Conservation (phyloP, 2,113 vertebrate genomes). For the Emberiza fucata region DNA sequence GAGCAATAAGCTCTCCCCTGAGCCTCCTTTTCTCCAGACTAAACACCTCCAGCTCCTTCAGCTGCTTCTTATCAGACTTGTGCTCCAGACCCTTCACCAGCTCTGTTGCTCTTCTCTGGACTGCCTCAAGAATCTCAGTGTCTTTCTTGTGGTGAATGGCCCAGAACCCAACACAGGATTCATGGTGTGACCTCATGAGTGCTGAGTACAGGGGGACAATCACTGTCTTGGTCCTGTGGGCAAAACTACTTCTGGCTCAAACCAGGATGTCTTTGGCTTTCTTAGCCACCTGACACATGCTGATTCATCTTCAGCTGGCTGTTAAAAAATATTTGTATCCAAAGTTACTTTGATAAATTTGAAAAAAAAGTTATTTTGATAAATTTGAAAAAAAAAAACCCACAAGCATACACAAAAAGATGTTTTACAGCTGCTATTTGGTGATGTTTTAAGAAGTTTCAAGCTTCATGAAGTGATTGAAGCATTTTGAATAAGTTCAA, state of each 20-base stretch:
- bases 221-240: neutral
- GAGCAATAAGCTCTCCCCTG: fast-evolving
- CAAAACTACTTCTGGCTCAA: neutral
- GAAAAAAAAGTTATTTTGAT: too few species aligned
- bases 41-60: neutral
- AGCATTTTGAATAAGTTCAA: neutral
- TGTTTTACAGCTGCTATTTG: neutral
- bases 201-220: fast-evolving
- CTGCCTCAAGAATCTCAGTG: neutral
- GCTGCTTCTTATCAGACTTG: neutral
- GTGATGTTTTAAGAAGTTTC: neutral
- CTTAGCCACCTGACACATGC: neutral
- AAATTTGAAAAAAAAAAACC: neutral
- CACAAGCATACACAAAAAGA: neutral
- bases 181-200: fast-evolving
- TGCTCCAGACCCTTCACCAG: neutral
- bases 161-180: neutral
- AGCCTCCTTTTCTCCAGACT: neutral
- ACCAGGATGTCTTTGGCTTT: neutral
- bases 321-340: neutral
- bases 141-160: neutral
- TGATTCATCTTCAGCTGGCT: neutral
- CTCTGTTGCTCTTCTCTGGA: neutral
- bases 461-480: neutral
- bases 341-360: neutral